Evolutionary conservation across 2,113 vertebrate species (phyloP).

Genomic region (Plotosus lineatus): DNA sequence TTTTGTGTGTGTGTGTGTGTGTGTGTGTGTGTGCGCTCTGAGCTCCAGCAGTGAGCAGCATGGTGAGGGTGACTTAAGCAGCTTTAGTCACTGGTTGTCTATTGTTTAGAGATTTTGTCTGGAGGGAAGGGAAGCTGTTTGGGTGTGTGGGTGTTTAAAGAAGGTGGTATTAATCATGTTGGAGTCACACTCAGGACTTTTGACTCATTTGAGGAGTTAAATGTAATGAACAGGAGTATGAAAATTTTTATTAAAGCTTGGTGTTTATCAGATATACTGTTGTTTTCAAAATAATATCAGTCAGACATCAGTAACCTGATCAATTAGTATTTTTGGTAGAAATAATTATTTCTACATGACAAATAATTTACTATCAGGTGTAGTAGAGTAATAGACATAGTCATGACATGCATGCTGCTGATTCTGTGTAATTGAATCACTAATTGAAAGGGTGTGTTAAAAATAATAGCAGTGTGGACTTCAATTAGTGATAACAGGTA

Average conservation of each 20-base stretch:
- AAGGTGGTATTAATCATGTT: not conserved
- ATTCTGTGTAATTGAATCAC: too few species aligned
- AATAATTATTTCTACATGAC: too few species aligned
- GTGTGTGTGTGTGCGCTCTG: not conserved
- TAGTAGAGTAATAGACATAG: too few species aligned
- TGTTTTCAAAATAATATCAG: too few species aligned
- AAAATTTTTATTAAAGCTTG: not conserved
- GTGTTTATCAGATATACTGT: not conserved
- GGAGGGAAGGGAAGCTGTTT: conserved; percentile 12
- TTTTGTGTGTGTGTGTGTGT: not conserved
- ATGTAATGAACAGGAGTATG: not conserved
- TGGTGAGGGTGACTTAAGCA: conserved; percentile 17
- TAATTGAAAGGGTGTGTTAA: too few species aligned
- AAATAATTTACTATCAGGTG: too few species aligned
- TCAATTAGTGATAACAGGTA: too few species aligned
- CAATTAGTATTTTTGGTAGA: too few species aligned
- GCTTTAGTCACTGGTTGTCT: conserved; percentile 29
- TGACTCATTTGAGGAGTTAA: not conserved
- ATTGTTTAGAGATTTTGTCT: conserved; percentile 39
- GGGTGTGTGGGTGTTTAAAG: not conserved
- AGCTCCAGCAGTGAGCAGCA: conserved; percentile 32
- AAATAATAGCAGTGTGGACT: too few species aligned
- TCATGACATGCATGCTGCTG: too few species aligned
- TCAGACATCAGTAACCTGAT: too few species aligned
- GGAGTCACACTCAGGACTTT: not conserved